Evolutionary conservation across 2,113 vertebrate genomes (phyloP), one percentile per base, ranked within the genome.

Genomic region (Pantherophis guttatus): DNA sequence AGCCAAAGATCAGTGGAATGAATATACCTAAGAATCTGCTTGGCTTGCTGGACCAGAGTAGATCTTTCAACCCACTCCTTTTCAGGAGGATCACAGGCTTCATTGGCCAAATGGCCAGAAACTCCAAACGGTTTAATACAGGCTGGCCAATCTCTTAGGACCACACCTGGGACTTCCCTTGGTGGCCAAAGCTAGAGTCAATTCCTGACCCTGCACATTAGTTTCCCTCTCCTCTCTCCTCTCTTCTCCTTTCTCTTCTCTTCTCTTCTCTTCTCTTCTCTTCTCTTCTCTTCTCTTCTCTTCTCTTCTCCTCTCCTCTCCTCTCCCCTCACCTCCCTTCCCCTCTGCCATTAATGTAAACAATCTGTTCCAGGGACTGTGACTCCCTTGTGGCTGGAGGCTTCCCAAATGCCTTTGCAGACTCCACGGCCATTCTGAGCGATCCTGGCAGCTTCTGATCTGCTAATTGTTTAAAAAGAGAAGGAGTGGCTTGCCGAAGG

Each of bases 361-460:
- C 88, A 95, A 95, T 93, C 89, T 97, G 95, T 95, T 96, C 96
- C 58, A 21, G 1, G 50, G 65, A 70, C 57, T 54, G 57, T 33
- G 23, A 48, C 44, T 44, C 53, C 93, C 93, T 95, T 62, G 91
- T 93, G 96, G 59, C 92, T 90, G 90, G 94, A 53, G 23, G 52
- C 17, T 54, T 52, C 86, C 52, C 50, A 33, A 91, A 93, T 81
- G 92, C 58, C 88, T 94, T 91, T 90, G 93, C 95, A 96, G 92
- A 91, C 94, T 95, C 94, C 70, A 58, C 91, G 81, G 92, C 96
- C 96, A 95, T 94, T 96, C 96, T 94, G 8, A 88, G 92, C 75
- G 95, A 94, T 33, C 93, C 95, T 55, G 9, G 24, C 87, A 17
- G 55, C 87, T 57, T 44, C 87, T 23, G 52, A 9, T 24, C 53